phyloP scores from a whole-genome alignment of 2,888 invertebrate genomes.

The Macrostomum cliftonense region DNA sequence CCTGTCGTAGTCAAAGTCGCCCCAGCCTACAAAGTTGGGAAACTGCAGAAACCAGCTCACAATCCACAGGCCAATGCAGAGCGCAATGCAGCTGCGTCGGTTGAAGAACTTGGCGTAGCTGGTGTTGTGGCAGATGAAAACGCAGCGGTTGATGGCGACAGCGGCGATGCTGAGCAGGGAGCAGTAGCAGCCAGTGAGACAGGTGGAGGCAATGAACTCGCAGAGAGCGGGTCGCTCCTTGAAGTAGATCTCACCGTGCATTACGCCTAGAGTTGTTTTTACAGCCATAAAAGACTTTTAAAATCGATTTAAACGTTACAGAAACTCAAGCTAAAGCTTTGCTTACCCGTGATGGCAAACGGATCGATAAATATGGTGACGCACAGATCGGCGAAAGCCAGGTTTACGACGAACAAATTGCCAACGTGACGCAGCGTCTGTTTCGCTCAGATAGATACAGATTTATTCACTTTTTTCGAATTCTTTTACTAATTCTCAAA shows the following conservation, averaged over 20 bases:
- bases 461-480: too few species aligned
- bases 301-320: too few species aligned
- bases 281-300: too few species aligned
- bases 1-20: slow-evolving; percentile 22
- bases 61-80: background rate
- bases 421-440: too few species aligned
- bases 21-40: slow-evolving; percentile 25
- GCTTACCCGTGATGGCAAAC: too few species aligned
- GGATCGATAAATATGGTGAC: too few species aligned
- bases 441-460: too few species aligned
- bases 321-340: too few species aligned
- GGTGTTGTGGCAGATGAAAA: slow-evolving; percentile 21
- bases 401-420: too few species aligned
- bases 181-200: slow-evolving; percentile 13
- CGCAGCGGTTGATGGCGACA: slow-evolving; percentile 27
- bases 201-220: slow-evolving; percentile 24
- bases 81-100: too few species aligned
- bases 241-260: slow-evolving; percentile 24
- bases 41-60: slow-evolving; percentile 19
- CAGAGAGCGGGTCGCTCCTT: slow-evolving; percentile 13
- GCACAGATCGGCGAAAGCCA: too few species aligned
- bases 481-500: too few species aligned
- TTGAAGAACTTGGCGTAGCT: slow-evolving; percentile 14
- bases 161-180: slow-evolving; percentile 23
- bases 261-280: slow-evolving; percentile 16